Percentiles rank a stretch among this genome's conserved stretches.
These are phyloP conservation scores for Eueides isabella DNA, from an alignment of 1,140 invertebrate genomes.

Conservation along the genomic window DNA sequence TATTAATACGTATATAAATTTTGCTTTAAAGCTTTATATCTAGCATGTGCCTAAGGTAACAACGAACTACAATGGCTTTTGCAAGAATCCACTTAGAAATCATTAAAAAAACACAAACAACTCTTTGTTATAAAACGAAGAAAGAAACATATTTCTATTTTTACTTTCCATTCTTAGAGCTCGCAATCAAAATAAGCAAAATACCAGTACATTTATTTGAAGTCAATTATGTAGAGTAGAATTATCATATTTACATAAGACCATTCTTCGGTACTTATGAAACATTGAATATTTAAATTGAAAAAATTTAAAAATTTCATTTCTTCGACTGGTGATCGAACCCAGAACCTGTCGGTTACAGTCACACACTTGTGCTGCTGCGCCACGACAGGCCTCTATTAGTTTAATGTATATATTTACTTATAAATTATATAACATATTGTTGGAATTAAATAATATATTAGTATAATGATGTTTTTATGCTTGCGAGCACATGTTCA, in stretches of 20 bases:
- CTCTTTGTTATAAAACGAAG: slow-evolving; percentile 2
- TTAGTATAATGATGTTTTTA: no score
- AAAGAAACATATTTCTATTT: slow-evolving; percentile 8
- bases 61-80: background rate
- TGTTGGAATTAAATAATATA: no score
- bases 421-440: no score
- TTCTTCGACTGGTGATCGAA: no score
- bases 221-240: background rate
- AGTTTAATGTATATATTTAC: no score
- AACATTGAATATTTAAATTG: no score
- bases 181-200: background rate
- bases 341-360: no score
- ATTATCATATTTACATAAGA: background rate
- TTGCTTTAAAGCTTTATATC: background rate
- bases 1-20: background rate
- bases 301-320: no score
- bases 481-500: no score
- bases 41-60: background rate
- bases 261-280: background rate
- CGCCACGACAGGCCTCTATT: no score
- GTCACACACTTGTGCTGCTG: no score
- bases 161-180: background rate
- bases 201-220: background rate
- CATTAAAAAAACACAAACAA: slow-evolving; percentile 10
- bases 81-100: background rate